phyloP scores from a whole-genome alignment of 2,113 vertebrate species.

The Gasterosteus aculeatus region DNA sequence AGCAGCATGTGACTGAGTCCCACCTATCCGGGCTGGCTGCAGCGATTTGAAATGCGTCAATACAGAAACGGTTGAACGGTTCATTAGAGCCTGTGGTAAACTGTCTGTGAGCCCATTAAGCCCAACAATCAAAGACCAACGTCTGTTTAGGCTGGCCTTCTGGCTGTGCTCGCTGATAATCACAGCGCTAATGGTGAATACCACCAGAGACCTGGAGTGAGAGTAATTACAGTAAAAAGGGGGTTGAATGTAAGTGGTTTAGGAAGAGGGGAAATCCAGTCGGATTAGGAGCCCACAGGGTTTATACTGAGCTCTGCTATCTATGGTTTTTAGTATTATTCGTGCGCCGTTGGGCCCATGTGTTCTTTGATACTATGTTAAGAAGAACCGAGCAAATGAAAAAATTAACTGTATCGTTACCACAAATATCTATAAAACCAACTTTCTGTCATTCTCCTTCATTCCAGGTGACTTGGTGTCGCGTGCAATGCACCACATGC shows the following conservation, averaged over 20 bases:
- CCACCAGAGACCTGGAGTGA: conserved; percentile 21
- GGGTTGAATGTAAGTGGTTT: conserved; percentile 36
- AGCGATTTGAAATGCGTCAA: conserved; percentile 11
- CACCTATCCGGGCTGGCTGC: not conserved
- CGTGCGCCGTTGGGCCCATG: not conserved
- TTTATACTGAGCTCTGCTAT: conserved; percentile 11
- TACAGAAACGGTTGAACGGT: conserved; percentile 25
- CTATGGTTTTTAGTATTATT: conserved; percentile 10
- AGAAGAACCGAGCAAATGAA: not conserved
- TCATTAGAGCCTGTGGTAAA: conserved; percentile 48
- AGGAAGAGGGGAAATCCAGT: conserved; percentile 46
- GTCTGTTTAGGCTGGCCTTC: conserved; percentile 53
- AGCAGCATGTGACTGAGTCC: not conserved
- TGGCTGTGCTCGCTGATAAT: conserved; percentile 67
- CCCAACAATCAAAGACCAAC: conserved; percentile 55
- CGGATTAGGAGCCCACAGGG: conserved; percentile 21
- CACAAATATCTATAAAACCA: not conserved
- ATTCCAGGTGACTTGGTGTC: conserved; percentile 93
- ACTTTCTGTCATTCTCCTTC: not conserved
- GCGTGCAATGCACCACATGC: conserved; percentile 98
- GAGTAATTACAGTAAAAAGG: conserved; percentile 35
- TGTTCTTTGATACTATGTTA: not conserved
- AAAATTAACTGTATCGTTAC: not conserved
- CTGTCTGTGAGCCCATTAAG: conserved; percentile 48
- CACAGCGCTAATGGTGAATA: conserved; percentile 47